Evolutionary conservation across 2,113 vertebrate genomes (phyloP).

Genomic region (Solea senegalensis): DNA sequence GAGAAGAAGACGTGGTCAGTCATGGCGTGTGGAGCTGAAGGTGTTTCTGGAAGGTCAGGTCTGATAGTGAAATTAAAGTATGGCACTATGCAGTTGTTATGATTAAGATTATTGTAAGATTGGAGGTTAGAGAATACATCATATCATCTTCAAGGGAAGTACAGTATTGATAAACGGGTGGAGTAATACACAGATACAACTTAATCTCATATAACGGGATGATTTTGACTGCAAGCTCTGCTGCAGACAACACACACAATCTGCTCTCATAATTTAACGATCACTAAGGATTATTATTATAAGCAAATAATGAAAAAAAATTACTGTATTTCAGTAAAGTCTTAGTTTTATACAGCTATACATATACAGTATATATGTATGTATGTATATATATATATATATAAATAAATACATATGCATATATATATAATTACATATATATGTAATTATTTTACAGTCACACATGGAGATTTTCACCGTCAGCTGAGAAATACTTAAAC

Average conservation of each 20-base stretch:
- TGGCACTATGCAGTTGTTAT: not conserved
- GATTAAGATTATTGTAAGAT: not conserved
- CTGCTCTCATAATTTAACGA: constrained; percentile 11
- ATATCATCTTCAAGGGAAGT: not conserved
- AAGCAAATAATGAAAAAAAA: too few relatives aligned
- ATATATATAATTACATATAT: too few relatives aligned
- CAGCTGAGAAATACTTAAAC: not conserved
- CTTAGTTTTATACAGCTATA: too few relatives aligned
- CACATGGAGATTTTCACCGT: too few relatives aligned
- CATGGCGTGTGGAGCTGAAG: not conserved
- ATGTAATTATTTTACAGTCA: too few relatives aligned
- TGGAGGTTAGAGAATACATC: too few relatives aligned
- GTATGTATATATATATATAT: too few relatives aligned
- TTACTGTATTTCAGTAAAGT: too few relatives aligned
- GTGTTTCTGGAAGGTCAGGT: not conserved
- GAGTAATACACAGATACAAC: not conserved
- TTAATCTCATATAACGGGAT: constrained; percentile 8
- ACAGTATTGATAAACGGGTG: not conserved
- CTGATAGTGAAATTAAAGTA: not conserved
- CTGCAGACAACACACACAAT: constrained; percentile 4
- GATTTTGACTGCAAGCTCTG: constrained; percentile 8
- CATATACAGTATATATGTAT: too few relatives aligned
- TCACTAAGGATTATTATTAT: constrained; percentile 14
- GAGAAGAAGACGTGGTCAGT: not conserved
- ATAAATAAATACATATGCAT: too few relatives aligned